Base-by-base conservation (phyloP, 2,888 invertebrate species). In the Amblyteles armatorius region DNA sequence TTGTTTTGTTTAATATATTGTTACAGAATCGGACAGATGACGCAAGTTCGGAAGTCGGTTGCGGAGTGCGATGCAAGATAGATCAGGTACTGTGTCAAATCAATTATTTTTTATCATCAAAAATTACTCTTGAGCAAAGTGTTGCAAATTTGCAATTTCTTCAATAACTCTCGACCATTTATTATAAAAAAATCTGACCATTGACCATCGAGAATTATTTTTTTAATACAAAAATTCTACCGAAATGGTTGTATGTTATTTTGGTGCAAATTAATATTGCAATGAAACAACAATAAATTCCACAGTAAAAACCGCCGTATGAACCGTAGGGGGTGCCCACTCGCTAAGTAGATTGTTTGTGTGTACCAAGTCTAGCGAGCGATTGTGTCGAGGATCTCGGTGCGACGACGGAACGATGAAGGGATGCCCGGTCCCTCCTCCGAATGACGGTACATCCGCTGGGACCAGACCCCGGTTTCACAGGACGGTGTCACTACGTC, bases 11-110 rank as follows among this genome's bases (percentile, higher is more conserved):
- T 33, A 57, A 86, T 86, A 87, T 91, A 92, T 90, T 87, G 83
- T 95, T 95, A 85, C 96, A 97, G 97, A 97, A 96, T 92, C 96
- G 96, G 88, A 96, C 96, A 86, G 96, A 96, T 88, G 96, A 96
- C 89, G 95, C 95, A n/a, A 96, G 95, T 90, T 96, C 95, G 89
- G 96, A 96, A 91, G 86, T 86, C 44, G 96, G 95, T 87, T 97
- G 97, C 90, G 96, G 96, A 50, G 95, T 95, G 55, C 95, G 96
- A 85, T 97, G 97, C 94, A 96, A 96, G 93, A 95, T 96, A 82
- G 95, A 96, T 93, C 96, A 97, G 95, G 97, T 97, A 94, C 95
- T n/a, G 33, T 16, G 16, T 26, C 13, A 86, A 85, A 26, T 11
- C 13, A 72, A 74, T 76, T n/a, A 60, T 76, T 19, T 55, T 19